Evolutionary conservation across 2,888 invertebrate species (phyloP), one percentile per base, ranked within the genome.

Genomic region (Globia sparganii): DNA sequence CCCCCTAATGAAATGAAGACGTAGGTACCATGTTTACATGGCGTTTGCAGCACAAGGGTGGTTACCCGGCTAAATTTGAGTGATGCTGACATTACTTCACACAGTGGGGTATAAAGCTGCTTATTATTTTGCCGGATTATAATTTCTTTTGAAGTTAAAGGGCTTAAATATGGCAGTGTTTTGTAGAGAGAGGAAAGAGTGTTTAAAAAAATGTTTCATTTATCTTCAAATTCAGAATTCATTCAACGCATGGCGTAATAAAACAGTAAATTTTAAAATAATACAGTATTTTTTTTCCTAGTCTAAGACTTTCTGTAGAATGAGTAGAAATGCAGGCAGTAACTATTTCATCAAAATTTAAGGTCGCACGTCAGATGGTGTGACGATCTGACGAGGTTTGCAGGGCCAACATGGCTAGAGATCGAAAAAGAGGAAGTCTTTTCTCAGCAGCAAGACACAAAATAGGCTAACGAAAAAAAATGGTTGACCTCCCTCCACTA

Each of bases 1-100:
- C 87, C 88, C 88, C 90, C 88, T 94, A 94, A 94, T 93, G 92
- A 93, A 94, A 93, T 93, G 93, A 94, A 94, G 93, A 92, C 89
- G 90, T 91, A 92, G 89, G 90, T 91, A 89, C 90, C 90, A 88
- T 91, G 92, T 92, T 93, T 92, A 91, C 91, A 91, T 89, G 91
- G 87, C 87, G 84, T 82, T 88, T 85, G 74, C 80, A 76, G 75
- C 90, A 90, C 86, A 86, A 85, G 83, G 90, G 91, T 90, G 92
- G 89, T 87, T 91, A 91, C 83, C 86, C 89, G 83, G 85, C 88
- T 91, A 91, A 91, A 91, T 92, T 91, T 91, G 87, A 91, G 86
- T 87, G 88, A 88, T 78, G 87, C 83, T 69, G 81, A 83, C 85
- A 69, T 85, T 37, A 59, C 72, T 85, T 74, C 79, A 79, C 74